Evolutionary conservation across 1,140 invertebrate species (phyloP), one percentile per base, ranked within the genome.

Genomic region (Pseudoatta argentina): DNA sequence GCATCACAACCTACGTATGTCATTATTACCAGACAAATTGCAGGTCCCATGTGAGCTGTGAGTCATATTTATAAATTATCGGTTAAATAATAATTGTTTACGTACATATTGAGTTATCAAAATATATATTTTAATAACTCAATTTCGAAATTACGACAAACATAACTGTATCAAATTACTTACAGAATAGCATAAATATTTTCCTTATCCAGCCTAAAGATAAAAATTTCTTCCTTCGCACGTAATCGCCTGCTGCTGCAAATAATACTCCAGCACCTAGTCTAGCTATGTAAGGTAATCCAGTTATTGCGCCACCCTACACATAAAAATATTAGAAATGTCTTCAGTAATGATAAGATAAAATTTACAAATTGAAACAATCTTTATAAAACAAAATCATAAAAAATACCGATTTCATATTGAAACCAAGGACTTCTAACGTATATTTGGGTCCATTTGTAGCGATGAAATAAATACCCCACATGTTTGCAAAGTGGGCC

Each of bases 391-490:
- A 51, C 59, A 14, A 21, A 85, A 30, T 14, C 6, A 63, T 10
- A 3, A 44, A 64, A 67, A 87, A 93, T 89, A 97, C 97, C 89
- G 96, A 94, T 91, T 97, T 96, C 77, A 99, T 96, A 89, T 98
- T 96, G 88, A 98, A 98, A 77, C 98, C 97, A 16, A 99, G 95
- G 14, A 98, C 97, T 92, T 97, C 96, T 53, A 97, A 97, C 88
- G 99, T 97, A 93, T 98, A 99, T 78, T 98, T 98, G 0, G 98
- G 98, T 6, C 98, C 97, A 71, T 97, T 97, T 0, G 97, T 98
- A 86, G 99, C 96, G 88, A 99, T 97, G 87, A 98, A 97, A 88
- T 97, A 97, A 88, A 99, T 95, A 6, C 97, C 97, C 97, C 97
- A 98, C 91, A 97, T 95, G 87, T 97, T 97, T 39, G 97, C 97